Percentiles rank a stretch among this genome's conserved stretches.
Evolutionary conservation across 2,888 invertebrate species (phyloP).

Genomic region (Eudasyphora cyanicolor): DNA sequence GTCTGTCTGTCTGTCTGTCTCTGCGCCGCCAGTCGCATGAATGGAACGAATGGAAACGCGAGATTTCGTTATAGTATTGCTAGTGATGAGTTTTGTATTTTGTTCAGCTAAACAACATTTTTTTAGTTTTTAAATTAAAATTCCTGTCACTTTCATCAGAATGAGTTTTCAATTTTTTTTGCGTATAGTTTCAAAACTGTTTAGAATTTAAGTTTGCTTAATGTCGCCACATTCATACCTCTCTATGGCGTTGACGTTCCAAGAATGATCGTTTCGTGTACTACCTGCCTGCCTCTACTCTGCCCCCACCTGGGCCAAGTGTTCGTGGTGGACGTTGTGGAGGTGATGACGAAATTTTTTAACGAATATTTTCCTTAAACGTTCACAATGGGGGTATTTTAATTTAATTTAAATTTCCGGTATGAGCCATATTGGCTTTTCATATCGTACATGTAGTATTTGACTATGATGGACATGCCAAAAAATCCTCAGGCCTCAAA

Average conservation of each 20-base stretch:
- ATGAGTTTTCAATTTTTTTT: conserved; percentile 3
- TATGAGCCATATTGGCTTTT: background rate
- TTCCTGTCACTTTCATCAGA: background rate
- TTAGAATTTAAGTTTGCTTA: background rate
- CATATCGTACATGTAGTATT: too few relatives aligned
- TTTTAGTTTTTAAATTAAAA: conserved; percentile 4
- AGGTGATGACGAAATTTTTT: background rate
- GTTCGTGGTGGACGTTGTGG: background rate
- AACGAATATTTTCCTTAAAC: conserved; percentile 1
- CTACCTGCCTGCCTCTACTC: too few relatives aligned
- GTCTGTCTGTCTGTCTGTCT: background rate
- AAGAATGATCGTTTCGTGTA: background rate
- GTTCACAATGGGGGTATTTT: background rate
- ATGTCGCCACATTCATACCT: background rate
- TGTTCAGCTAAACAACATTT: background rate
- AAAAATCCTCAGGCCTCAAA: too few relatives aligned
- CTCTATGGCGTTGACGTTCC: background rate
- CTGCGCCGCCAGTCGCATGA: background rate
- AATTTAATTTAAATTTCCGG: background rate
- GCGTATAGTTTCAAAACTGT: background rate
- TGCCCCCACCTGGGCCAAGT: background rate
- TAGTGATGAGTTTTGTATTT: background rate
- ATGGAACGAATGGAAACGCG: too few relatives aligned
- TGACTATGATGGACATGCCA: too few relatives aligned
- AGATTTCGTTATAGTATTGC: too few relatives aligned